phyloP scores from a whole-genome alignment of 2,888 invertebrate genomes.

The Aphodius sticticus region DNA sequence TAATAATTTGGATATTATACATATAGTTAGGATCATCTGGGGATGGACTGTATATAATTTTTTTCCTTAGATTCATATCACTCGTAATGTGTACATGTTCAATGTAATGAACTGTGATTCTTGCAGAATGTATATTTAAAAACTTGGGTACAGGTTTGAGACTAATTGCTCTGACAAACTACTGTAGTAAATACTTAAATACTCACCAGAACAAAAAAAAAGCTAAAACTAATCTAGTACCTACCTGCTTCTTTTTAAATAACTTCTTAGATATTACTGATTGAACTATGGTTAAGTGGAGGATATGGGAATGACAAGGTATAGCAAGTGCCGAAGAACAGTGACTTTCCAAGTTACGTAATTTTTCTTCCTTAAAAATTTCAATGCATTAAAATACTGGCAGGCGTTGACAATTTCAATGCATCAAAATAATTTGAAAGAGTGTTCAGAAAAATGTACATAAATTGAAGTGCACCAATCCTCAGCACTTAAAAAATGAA shows the following conservation, averaged over 20 bases:
- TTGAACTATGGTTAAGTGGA: neutral
- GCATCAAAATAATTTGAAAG: constrained; percentile 53
- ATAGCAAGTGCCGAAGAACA: constrained; percentile 79
- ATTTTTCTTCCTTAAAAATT: constrained; percentile 57
- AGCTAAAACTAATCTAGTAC: neutral
- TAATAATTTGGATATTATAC: too few relatives aligned
- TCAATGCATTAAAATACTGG: constrained; percentile 52
- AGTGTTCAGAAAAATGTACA: constrained; percentile 57
- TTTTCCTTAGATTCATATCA: too few relatives aligned
- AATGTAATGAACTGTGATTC: too few relatives aligned
- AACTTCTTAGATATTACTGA: neutral
- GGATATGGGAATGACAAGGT: constrained; percentile 18
- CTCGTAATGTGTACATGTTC: too few relatives aligned
- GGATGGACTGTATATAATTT: too few relatives aligned
- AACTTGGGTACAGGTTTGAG: too few relatives aligned
- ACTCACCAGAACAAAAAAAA: neutral
- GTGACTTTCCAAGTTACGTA: constrained; percentile 73
- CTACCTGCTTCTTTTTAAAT: constrained; percentile 7
- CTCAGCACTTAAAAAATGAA: constrained; percentile 59
- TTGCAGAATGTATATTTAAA: too few relatives aligned
- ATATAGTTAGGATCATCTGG: too few relatives aligned
- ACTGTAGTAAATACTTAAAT: neutral
- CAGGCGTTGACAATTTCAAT: constrained; percentile 46
- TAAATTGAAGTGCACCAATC: constrained; percentile 61
- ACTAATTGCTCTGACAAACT: too few relatives aligned